Evolutionary conservation across 2,797 vertebrate genomes (phyloP).

Genomic region (Platyrinchus mystaceus): DNA sequence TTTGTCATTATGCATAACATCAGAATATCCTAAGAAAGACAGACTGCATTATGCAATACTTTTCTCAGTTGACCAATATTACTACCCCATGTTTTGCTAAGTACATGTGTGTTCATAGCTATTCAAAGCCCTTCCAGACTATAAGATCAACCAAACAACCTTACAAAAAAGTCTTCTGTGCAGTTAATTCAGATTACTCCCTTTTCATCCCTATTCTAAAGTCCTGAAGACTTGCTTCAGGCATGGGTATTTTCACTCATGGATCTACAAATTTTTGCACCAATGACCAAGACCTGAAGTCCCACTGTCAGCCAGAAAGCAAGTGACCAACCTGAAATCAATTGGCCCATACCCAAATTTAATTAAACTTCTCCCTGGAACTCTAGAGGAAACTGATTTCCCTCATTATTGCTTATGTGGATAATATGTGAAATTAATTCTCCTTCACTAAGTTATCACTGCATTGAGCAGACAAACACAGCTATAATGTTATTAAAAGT

Average conservation of each 20-base stretch:
- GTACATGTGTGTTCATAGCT: neutral
- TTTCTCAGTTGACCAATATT: neutral
- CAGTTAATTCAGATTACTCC: neutral
- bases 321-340: constrained; percentile 58
- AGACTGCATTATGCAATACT: neutral
- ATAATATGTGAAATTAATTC: constrained; percentile 76
- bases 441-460: constrained; percentile 72
- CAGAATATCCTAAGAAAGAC: neutral
- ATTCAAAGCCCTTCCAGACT: neutral
- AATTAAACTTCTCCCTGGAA: constrained; percentile 69
- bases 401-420: constrained; percentile 71
- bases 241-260: neutral
- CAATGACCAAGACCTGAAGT: neutral
- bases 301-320: constrained; percentile 56
- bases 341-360: constrained; percentile 71
- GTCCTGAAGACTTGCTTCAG: neutral
- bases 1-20: neutral
- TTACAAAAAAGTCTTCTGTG: neutral
- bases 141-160: neutral
- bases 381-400: constrained; percentile 67
- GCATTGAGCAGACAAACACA: constrained; percentile 71
- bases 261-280: constrained; percentile 29
- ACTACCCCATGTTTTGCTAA: neutral
- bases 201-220: neutral
- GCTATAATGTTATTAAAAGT: constrained; percentile 75